Evolutionary conservation across 1,140 invertebrate genomes (phyloP), one percentile per base, ranked within the genome.

Genomic region (Ruditapes philippinarum): DNA sequence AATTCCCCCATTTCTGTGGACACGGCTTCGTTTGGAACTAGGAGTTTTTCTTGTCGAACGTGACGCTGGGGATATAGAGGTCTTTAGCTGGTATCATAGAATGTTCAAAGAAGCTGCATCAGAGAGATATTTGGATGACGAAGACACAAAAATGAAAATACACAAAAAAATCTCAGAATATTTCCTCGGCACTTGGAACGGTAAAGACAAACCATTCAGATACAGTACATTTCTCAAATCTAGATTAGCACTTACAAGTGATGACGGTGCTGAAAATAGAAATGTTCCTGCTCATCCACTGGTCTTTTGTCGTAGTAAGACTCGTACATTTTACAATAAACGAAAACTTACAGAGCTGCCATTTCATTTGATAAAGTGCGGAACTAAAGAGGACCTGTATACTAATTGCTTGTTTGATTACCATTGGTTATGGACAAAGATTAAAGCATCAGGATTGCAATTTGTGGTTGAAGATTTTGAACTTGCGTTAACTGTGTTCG

Each of bases 81-180:
- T 95, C 0, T 88, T 92, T 38, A 89, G 88, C 25, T 94, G 94
- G 94, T 91, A 92, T 45, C 92, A 95, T 60, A 87, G 85, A 28
- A 91, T 93, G 80, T 93, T 95, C 42, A 79, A 86, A 19, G 70
- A 91, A 28, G 88, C 84, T 17, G 98, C 89, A 0, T 57, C 97
- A 62, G 98, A 99, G 95, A 96, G 98, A 70, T 99, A 99, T 95
- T 99, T 99, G 95, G 98, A 98, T 94, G 99, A 99, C 94, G 97
- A 98, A 97, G 98, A 98, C 93, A 98, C 98, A 97, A 97, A 98
- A 0, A 97, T 97, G 94, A 99, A 99, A 95, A 99, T 99, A 95
- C 98, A 99, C 95, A 99, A 98, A 0, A 98, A 98, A 96, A 98
- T 99, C 89, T 98, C 99, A 11, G 99, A 99, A 96, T 99, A 99